Conservation (phyloP, 2,113 vertebrate species). For the Pygoscelis antarcticus region DNA sequence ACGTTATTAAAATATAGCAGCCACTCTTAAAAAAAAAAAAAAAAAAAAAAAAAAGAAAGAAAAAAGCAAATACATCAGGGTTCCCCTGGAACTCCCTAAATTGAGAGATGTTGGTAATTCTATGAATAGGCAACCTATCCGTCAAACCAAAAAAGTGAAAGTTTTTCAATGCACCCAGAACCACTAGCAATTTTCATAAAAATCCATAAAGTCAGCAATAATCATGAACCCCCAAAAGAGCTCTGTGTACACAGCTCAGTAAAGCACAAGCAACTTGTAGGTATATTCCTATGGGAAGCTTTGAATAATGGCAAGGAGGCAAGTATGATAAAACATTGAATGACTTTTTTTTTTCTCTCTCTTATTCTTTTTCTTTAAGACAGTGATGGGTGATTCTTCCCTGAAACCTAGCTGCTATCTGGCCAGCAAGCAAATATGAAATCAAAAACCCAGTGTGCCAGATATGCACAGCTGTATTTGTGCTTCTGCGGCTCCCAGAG, state of each 20-base stretch:
- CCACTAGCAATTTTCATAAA: background rate
- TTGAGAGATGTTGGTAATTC: background rate
- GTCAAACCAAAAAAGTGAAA: rapidly evolving
- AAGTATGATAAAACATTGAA: background rate
- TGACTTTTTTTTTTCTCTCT: rapidly evolving
- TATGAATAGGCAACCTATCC: background rate
- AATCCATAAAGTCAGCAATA: background rate
- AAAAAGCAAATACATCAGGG: rapidly evolving
- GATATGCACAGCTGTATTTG: constrained; percentile 37
- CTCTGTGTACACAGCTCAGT: background rate
- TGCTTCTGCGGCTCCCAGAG: background rate
- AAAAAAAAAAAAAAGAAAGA: rapidly evolving
- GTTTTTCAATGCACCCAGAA: background rate
- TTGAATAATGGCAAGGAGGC: background rate
- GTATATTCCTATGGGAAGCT: rapidly evolving
- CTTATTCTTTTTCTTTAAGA: background rate
- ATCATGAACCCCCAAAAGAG: background rate
- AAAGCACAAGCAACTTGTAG: background rate
- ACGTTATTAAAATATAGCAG: background rate
- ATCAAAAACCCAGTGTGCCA: constrained; percentile 35
- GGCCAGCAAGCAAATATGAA: constrained; percentile 18
- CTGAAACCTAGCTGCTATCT: constrained; percentile 15
- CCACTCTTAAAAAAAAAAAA: background rate
- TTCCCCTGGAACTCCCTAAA: background rate
- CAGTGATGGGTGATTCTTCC: background rate